Evolutionary conservation across 2,888 invertebrate species (phyloP), one percentile per base, ranked within the genome.

Genomic region (Lysandra coridon): DNA sequence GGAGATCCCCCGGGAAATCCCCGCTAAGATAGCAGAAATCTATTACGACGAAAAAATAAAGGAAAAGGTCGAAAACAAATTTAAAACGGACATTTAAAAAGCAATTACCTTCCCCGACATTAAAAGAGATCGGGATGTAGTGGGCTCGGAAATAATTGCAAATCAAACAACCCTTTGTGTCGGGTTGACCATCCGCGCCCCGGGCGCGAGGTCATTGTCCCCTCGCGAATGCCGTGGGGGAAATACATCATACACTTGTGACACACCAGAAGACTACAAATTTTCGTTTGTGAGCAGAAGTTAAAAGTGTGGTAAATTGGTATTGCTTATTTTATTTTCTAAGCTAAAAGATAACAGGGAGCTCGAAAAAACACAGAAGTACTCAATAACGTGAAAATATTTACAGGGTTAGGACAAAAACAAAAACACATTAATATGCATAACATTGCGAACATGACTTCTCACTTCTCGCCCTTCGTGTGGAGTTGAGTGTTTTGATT

Each of bases 141-240:
- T 79, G 79, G 79, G 73, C 57, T 79, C 60, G 57, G 62, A 79
- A 73, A 74, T 79, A 79, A 79, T 83, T 84, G 83, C 82, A 81
- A 83, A 83, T 83, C 83, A 81, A 83, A 84, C 82, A 82, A 83
- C 80, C 80, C 81, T 81, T 76, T 53, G 79, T 82, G 80, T 84
- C 85, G 86, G 86, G 87, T 85, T 85, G 83, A 83, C 83, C 83
- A 82, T 81, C 81, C 83, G 77, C 78, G 78, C 79, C 49, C 82
- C 82, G 77, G 78, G 79, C 79, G 81, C 33, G 82, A 80, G 83
- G 83, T 83, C 83, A 83, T 82, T 82, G 83, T 82, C 82, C 81
- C 82, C 80, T 80, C 74, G 57, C 17, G 57, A 76, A 75, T 75
- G 49, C 12, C 75, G 49, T 23, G 23, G 30, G 44, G 14, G 6